These are phyloP conservation scores for Erythrocercus mccallii DNA, from an alignment of 2,113 vertebrate genomes.

Conservation along the genomic window DNA sequence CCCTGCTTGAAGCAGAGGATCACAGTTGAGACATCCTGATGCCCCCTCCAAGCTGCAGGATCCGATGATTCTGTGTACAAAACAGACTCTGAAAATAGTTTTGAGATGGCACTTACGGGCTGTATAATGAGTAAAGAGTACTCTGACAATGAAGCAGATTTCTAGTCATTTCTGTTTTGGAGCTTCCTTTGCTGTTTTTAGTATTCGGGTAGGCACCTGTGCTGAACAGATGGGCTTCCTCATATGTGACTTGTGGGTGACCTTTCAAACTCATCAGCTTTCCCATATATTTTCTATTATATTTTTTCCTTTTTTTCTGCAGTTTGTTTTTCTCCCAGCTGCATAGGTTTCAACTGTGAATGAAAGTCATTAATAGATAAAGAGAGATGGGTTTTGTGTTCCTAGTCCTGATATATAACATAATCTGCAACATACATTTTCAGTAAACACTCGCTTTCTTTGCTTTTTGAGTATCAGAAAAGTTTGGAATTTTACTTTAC, in stretches of 20 bases:
- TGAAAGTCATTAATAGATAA: background rate
- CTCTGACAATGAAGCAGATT: background rate
- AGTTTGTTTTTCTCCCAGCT: background rate
- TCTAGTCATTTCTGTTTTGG: background rate
- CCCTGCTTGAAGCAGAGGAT: background rate
- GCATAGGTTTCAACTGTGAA: background rate
- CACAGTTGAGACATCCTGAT: fast-evolving
- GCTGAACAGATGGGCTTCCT: background rate
- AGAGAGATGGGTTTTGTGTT: background rate
- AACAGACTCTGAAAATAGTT: background rate
- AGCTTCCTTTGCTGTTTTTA: background rate
- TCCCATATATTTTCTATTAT: background rate
- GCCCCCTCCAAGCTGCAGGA: fast-evolving
- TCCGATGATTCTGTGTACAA: background rate
- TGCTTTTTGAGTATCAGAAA: background rate
- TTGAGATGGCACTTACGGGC: background rate
- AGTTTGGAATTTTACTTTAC: background rate
- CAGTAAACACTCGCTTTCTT: background rate
- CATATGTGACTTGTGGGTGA: background rate
- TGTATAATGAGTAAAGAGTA: background rate
- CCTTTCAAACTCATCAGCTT: background rate
- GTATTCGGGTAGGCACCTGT: background rate
- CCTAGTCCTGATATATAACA: background rate
- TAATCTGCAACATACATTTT: background rate
- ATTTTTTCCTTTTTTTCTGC: background rate